Base-by-base conservation (phyloP, 2,113 vertebrate species). In the Haplotaxodon microlepis region DNA sequence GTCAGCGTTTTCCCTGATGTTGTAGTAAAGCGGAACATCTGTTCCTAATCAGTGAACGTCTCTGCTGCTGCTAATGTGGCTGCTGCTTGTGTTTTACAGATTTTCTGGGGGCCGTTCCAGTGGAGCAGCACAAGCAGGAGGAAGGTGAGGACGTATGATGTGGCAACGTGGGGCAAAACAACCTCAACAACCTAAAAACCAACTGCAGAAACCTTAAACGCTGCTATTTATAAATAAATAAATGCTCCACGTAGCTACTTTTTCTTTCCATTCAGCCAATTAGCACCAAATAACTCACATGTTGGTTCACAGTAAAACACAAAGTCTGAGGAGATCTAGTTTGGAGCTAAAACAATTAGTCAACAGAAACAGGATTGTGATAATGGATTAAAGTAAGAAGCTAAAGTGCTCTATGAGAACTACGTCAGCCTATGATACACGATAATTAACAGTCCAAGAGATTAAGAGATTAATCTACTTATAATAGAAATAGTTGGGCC, bases 61-160 rank as follows among this genome's bases (percentile, higher is more conserved):
- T 40, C 86, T 89, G 86, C 84, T 88, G 91, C 91, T 90, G 85
- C 90, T 94, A 92, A 95, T 90, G 84, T 86, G 84, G 88, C 92
- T 91, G 66, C 93, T 88, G 88, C 63, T 86, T 88, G 88, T 91
- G 80, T 94, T 91, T 95, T 92, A 93, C 95, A 97, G 97, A 97
- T 86, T 94, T 95, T 84, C 93, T 97, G 92, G 94, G 93, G 94
- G 96, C 96, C 14, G 90, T 96, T 69, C 96, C 96, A 69, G 82
- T 97, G 84, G 86, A 93, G 88, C 94, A 93, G 90, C 90, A 86
- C 54, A 92, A 89, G 86, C 87, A 92, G 85, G 92, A 94, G 84
- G 89, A 96, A 88, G 96, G 96, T 97, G 87, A 95, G 93, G 51
- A 61, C 2, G 53, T 47, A 16, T 19, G 53, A 88, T 3, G 69